Base-by-base conservation (phyloP, 2,888 invertebrate species). In the Callosobruchus maculatus region DNA sequence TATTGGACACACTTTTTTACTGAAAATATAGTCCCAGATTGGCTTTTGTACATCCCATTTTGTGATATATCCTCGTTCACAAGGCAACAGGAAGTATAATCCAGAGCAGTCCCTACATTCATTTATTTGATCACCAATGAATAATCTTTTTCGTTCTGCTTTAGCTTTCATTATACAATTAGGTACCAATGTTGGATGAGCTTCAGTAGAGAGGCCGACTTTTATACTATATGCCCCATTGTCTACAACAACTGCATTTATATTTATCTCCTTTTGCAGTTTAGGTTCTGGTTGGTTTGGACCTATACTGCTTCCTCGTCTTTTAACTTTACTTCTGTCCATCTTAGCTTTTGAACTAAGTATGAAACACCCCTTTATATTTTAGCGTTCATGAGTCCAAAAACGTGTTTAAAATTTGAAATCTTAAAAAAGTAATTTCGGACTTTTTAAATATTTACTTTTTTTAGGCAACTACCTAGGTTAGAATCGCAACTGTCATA, bases 131-230 rank as follows among this genome's bases (percentile, higher is more conserved):
- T 94, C 93, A 0, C 95, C 98, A 74, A 99, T 92, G 86, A 98
- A 99, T 0, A 97, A 94, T 69, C 99, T 90, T 13, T 98, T 92
- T 73, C 97, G 89, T 87, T 99, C 99, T 72, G 96, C 97, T 87
- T 98, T 99, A 0, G 98, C 98, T 90, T 99, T 99, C 92, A 97
- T 97, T 30, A 99, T 95, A 83, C 96, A 97, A 87, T 99, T 99
- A 0, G 98, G 97, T 72, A 97, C 90, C 20, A 95, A 84, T 82
- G 92, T 93, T 5, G 96, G 93, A 74, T 92, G 88, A 77, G 87
- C 88, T 80, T 90, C 90, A 7, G 89, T 90, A 0, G 94, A 91
- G 82, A 92, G 90, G n/a, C 97, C 97, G 74, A 93, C 93, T 91
- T 98, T 98, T 0, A 94, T 93, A 0, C 92, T 91, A 83, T 93